Conservation (phyloP, 1,140 invertebrate species). For the Hycleus phaleratus region DNA sequence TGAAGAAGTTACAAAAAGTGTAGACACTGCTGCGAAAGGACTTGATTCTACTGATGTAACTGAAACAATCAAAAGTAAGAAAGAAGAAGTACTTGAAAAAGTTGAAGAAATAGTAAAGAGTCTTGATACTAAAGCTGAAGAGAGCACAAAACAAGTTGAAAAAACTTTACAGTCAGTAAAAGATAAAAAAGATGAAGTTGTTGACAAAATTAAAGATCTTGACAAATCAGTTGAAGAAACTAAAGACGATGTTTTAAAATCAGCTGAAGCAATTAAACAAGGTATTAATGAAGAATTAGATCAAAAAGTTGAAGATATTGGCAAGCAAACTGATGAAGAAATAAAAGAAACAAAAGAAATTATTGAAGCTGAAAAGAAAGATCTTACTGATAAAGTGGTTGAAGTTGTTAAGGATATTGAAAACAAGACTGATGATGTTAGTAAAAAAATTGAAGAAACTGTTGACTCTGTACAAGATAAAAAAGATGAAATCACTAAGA, state of each 20-base stretch:
- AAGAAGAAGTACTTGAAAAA: slow-evolving; percentile 1
- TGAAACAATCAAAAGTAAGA: slow-evolving; percentile 3
- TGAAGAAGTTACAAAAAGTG: too few relatives aligned
- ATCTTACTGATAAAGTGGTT: neutral
- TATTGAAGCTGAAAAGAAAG: neutral
- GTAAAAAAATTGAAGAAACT: neutral
- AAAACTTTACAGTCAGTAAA: neutral
- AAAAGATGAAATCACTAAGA: slow-evolving; percentile 1
- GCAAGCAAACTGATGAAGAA: neutral
- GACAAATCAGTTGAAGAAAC: too few relatives aligned
- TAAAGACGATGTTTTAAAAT: neutral
- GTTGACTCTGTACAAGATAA: neutral
- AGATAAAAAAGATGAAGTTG: too few relatives aligned
- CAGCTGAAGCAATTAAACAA: neutral
- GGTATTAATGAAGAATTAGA: neutral
- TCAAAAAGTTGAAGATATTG: neutral
- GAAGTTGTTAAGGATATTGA: neutral
- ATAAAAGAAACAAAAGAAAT: neutral
- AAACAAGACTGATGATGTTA: neutral
- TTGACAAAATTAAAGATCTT: too few relatives aligned
- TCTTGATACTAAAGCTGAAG: neutral
- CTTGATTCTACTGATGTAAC: neutral
- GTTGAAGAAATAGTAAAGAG: neutral
- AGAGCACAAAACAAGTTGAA: neutral
- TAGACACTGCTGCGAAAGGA: too few relatives aligned